Base-by-base conservation (phyloP, 2,797 vertebrate genomes). In the Craterocephalus amniculus region DNA sequence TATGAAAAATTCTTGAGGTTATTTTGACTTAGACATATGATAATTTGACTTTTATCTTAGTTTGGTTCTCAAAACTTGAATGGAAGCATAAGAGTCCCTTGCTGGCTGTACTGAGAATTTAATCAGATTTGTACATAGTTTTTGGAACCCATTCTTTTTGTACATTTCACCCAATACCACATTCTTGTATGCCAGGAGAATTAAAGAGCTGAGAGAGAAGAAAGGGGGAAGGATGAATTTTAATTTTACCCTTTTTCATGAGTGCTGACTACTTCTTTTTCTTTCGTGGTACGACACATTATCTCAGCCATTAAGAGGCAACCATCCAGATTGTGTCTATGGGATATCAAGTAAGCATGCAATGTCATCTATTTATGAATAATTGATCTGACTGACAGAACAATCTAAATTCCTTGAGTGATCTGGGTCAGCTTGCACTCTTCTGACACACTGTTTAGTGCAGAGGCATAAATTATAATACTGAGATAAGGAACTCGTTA, bases 321-420 rank as follows among this genome's bases (percentile, higher is more conserved):
- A 67, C 60, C 69, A 54, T 79, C 57, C 43, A 66, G 48, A 72
- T 77, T 69, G 81, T 81, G 74, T 82, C 70, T 83, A 58, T 55
- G 68, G 70, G 67, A 75, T 72, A 63, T 80, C 61, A 76, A 80
- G 79, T 62, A 56, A 79, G 78, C 43, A 36, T 35, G 67, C 51
- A 32, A 54, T 78, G 84, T 85, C 78, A 83, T 79, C 70, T 74
- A 62, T 58, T 69, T 43, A 90, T 90, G 74, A 92, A 93, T 90
- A 88, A 92, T 89, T 88, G 78, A 92, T 91, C 76, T 54, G 82
- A 87, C 87, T 90, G 78, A 85, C 74, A 73, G 69, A 72, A 63
- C 79, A 72, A 85, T 90, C 82, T 76, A 68, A 74, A 78, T 86
- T 84, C 62, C 70, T 56, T 70, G 81, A 88, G 81, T 83, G 84